Evolutionary conservation across 2,797 vertebrate species (phyloP).

Genomic region (Siniperca undulata): DNA sequence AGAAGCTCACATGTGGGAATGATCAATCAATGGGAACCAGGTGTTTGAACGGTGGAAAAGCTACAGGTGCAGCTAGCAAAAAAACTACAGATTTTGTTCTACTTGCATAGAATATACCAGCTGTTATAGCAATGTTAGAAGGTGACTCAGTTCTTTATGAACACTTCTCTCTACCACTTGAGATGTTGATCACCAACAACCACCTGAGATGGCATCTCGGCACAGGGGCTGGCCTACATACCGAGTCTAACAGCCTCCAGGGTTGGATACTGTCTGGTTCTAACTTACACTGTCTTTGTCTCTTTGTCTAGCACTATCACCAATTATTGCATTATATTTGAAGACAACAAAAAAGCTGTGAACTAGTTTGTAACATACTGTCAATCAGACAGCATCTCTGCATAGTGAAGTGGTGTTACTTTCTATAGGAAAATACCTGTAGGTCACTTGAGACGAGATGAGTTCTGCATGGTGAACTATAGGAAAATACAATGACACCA

Average conservation of each 20-base stretch:
- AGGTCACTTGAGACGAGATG: conserved; percentile 77
- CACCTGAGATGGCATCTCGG: conserved; percentile 48
- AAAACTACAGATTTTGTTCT: conserved; percentile 32
- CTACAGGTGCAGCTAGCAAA: conserved; percentile 66
- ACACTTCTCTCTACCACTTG: conserved; percentile 14
- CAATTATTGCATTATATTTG: conserved; percentile 3
- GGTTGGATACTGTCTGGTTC: conserved; percentile 4
- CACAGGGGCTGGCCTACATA: conserved; percentile 33
- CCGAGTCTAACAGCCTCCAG: conserved; percentile 1
- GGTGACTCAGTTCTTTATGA: conserved; percentile 39
- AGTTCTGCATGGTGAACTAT: conserved; percentile 70
- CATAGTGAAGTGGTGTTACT: conserved; percentile 51
- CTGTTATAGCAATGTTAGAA: conserved; percentile 53
- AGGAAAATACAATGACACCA: conserved; percentile 82
- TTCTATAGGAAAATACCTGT: conserved; percentile 77
- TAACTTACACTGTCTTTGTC: background rate
- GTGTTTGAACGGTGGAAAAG: conserved; percentile 57
- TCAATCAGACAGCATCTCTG: conserved; percentile 28
- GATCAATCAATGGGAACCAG: conserved; percentile 65
- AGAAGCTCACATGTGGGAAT: conserved; percentile 58
- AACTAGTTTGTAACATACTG: conserved; percentile 17
- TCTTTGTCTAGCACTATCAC: background rate
- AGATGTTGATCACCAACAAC: too few relatives aligned
- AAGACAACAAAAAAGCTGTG: conserved; percentile 21
- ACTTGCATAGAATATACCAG: conserved; percentile 43